phyloP scores from a whole-genome alignment of 2,888 invertebrate genomes.

The Andricus quercusramuli region DNA sequence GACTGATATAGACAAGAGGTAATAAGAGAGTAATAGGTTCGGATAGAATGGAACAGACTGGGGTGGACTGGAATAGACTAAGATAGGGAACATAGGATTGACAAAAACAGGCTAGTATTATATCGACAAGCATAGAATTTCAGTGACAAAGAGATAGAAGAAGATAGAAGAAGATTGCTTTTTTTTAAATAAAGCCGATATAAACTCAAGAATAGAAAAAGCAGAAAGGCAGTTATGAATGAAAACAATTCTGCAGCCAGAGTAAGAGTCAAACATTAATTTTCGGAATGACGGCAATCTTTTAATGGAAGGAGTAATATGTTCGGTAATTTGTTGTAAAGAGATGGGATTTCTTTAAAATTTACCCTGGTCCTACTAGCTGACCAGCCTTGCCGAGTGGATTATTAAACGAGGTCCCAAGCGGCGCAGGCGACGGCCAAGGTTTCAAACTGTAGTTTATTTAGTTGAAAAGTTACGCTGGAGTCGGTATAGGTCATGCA shows the following conservation, averaged over 20 bases:
- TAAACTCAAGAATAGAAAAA: no score
- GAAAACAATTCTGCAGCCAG: neutral
- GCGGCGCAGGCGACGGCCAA: slow-evolving; percentile 54
- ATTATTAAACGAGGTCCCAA: slow-evolving; percentile 57
- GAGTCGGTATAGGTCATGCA: slow-evolving; percentile 53
- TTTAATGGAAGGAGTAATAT: neutral
- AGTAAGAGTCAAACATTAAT: neutral
- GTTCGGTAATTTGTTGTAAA: slow-evolving; percentile 14
- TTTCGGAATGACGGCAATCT: neutral
- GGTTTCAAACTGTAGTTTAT: slow-evolving; percentile 69
- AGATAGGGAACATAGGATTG: no score
- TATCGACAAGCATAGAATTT: no score
- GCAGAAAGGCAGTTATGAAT: no score
- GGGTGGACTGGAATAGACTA: no score
- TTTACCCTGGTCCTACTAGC: slow-evolving; percentile 47
- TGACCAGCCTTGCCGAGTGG: slow-evolving; percentile 56
- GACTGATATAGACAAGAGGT: no score
- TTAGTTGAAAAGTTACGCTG: slow-evolving; percentile 66
- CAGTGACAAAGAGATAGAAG: no score
- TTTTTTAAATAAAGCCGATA: no score
- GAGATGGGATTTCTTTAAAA: slow-evolving; percentile 50
- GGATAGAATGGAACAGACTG: no score
- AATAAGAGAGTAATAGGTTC: no score
- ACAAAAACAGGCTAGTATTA: no score
- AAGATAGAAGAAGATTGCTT: no score